These are phyloP conservation scores for Hyles vespertilio DNA, from an alignment of 1,140 invertebrate species.

Conservation along the genomic window DNA sequence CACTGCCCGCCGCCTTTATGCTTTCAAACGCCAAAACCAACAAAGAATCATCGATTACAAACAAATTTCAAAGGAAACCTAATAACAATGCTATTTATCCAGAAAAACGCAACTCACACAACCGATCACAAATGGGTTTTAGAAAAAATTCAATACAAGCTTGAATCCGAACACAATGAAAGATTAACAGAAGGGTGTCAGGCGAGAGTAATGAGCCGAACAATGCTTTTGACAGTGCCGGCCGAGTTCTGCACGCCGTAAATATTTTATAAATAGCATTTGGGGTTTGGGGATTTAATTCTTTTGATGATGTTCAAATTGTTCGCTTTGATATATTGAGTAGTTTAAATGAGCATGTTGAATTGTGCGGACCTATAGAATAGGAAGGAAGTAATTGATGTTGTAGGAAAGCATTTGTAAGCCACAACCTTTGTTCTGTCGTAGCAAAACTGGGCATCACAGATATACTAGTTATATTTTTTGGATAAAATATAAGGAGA, in stretches of 20 bases:
- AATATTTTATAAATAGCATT: slow-evolving; percentile 47
- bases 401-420: no score
- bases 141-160: slow-evolving; percentile 39
- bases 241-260: slow-evolving; percentile 32
- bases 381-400: no score
- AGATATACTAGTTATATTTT: no score
- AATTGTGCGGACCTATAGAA: no score
- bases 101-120: slow-evolving; percentile 25
- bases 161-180: slow-evolving; percentile 48
- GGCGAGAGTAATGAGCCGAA: slow-evolving; percentile 49
- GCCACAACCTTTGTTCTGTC: no score
- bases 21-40: no score
- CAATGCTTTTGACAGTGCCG: slow-evolving; percentile 52
- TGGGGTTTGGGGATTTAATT: slow-evolving; percentile 18
- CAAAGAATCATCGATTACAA: no score
- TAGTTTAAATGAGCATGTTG: neutral
- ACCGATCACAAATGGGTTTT: slow-evolving; percentile 22
- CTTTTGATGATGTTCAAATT: neutral
- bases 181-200: slow-evolving; percentile 50
- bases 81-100: neutral
- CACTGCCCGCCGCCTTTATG: no score
- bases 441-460: no score
- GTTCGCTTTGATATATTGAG: neutral
- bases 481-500: no score
- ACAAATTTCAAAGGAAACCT: no score